Evolutionary conservation across 2,113 vertebrate species (phyloP).

Genomic region (Percina caprodes): DNA sequence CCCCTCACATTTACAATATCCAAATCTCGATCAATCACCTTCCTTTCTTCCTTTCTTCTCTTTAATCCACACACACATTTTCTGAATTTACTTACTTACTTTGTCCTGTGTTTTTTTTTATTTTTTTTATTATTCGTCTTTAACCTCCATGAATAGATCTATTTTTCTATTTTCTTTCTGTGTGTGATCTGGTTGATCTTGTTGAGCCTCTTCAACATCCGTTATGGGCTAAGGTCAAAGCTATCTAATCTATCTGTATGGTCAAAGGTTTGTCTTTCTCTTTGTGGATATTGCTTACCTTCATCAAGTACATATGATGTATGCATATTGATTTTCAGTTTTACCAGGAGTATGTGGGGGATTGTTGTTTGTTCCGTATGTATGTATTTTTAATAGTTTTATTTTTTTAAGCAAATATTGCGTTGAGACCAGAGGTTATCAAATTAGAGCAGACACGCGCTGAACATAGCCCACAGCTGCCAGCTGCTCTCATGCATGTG

Average conservation of each 20-base stretch:
- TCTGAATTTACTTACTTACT: background rate
- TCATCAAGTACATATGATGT: constrained; percentile 40
- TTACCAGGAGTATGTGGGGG: constrained; percentile 23
- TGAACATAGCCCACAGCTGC: constrained; percentile 42
- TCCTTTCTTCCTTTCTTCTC: constrained; percentile 25
- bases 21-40: constrained; percentile 32
- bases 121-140: no score
- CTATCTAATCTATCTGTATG: constrained; percentile 13
- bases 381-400: constrained; percentile 67
- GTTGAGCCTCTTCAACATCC: constrained; percentile 11
- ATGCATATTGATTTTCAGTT: constrained; percentile 56
- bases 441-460: constrained; percentile 38
- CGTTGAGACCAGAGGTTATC: constrained; percentile 45
- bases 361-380: constrained; percentile 40
- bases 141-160: constrained; percentile 47
- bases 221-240: constrained; percentile 46
- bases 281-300: constrained; percentile 47
- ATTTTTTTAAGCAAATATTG: constrained; percentile 63
- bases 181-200: constrained; percentile 21
- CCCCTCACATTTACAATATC: constrained; percentile 13
- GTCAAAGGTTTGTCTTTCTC: constrained; percentile 23
- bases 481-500: constrained; percentile 69
- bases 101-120: constrained; percentile 6
- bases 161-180: constrained; percentile 63
- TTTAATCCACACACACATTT: constrained; percentile 4